Percentiles rank a stretch among this genome's conserved stretches.
Conservation (phyloP, 2,113 vertebrate species). For the Tragulus kanchil region DNA sequence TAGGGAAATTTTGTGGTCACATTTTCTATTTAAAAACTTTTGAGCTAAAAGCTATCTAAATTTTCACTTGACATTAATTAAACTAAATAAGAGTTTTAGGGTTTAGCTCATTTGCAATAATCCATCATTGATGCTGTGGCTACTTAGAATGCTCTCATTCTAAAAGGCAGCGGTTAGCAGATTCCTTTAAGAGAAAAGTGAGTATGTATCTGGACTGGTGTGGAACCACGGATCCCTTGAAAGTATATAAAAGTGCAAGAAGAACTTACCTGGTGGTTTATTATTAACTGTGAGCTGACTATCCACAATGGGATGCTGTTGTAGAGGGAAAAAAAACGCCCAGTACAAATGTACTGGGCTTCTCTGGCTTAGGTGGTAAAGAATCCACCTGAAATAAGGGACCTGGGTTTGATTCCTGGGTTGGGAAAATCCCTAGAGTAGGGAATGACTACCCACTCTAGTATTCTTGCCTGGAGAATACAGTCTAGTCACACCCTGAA, state of each 20-base stretch:
- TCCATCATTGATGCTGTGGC: background rate
- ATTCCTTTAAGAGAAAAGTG: slow-evolving; percentile 1
- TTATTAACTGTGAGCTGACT: background rate
- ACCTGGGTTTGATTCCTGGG: too few species aligned
- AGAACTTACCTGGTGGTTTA: background rate
- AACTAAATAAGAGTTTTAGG: background rate
- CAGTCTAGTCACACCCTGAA: background rate
- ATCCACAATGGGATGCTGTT: background rate
- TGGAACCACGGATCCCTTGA: background rate
- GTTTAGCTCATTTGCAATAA: background rate
- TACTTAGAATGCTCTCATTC: background rate
- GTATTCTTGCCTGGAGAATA: too few species aligned
- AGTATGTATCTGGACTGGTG: background rate
- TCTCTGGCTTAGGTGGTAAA: too few species aligned
- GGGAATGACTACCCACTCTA: too few species aligned
- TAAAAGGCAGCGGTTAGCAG: background rate
- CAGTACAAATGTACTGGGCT: too few species aligned
- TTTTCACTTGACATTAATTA: slow-evolving; percentile 12
- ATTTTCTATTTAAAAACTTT: slow-evolving; percentile 18
- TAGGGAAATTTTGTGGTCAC: background rate
- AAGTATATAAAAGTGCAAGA: background rate
- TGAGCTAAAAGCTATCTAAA: background rate
- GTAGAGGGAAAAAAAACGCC: background rate
- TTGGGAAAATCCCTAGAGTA: too few species aligned
- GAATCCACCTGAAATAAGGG: too few species aligned